These are phyloP conservation scores for Chinchilla lanigera DNA, from an alignment of 2,113 vertebrate species.

Conservation along the genomic window DNA sequence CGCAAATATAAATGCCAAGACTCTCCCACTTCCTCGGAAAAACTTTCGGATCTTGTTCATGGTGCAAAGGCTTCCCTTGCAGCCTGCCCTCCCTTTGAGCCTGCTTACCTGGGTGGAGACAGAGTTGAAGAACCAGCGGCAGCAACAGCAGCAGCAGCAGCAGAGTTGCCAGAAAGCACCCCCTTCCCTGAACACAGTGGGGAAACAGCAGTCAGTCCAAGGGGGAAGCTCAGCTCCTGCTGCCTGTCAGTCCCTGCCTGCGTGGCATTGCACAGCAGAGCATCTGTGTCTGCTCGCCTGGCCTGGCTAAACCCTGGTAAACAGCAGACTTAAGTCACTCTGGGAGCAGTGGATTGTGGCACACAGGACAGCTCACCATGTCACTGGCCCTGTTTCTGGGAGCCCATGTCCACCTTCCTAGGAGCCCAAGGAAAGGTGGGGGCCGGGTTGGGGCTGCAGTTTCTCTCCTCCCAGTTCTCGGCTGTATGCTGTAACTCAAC, in stretches of 20 bases:
- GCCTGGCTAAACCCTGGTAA: constrained; percentile 50
- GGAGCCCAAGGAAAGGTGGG: constrained; percentile 61
- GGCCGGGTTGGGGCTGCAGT: constrained; percentile 27
- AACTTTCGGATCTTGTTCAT: constrained; percentile 90
- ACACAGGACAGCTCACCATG: not conserved
- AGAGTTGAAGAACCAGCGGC: not conserved
- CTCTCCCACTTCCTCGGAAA: constrained; percentile 92
- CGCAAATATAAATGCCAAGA: constrained; percentile 92
- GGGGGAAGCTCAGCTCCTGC: constrained; percentile 61
- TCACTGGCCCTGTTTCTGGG: constrained; percentile 45
- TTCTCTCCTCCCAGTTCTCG: constrained; percentile 72
- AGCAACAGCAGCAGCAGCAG: not conserved
- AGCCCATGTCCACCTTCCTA: constrained; percentile 41
- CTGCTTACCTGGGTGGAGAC: constrained; percentile 73
- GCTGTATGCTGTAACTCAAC: constrained; percentile 84
- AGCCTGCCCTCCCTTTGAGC: constrained; percentile 53
- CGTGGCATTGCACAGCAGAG: constrained; percentile 83
- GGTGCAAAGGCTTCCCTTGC: constrained; percentile 56
- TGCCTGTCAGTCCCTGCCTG: constrained; percentile 82
- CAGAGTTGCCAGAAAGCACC: not conserved
- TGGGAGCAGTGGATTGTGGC: constrained; percentile 43
- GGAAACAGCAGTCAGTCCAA: constrained; percentile 67
- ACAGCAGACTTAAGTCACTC: constrained; percentile 34
- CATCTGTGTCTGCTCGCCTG: constrained; percentile 64
- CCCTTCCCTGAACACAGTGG: constrained; percentile 66